Base-by-base conservation (phyloP, 2,888 invertebrate species). In the Mesorhabditis belari region DNA sequence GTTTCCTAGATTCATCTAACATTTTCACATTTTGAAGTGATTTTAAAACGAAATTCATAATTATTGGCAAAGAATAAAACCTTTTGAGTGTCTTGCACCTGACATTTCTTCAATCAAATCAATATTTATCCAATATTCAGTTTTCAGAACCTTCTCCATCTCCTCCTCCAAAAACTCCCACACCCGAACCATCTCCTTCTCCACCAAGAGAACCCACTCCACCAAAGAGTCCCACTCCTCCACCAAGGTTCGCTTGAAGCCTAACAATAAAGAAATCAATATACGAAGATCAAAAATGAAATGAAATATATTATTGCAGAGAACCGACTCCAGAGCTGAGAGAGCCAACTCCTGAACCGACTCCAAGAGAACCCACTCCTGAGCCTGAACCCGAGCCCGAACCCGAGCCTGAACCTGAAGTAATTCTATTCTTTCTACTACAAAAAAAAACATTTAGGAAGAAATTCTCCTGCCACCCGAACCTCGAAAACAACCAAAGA, bases 331-430 rank as follows among this genome's bases (percentile, higher is more conserved):
- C 61, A n/a, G 60, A 60, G 12, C 44, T 17, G 44, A 12, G 27
- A 12, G 60, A 60, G 23, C 55, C 60, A 17, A 27, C 49, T 3
- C 60, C 60, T 5, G 60, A 60, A 23, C 54, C 54, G 26, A 25
- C 19, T 49, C 66, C 66, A 0, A 51, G 66, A 24, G 57, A 61
- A n/a, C 69, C 71, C 2, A 61, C 65, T 27, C 72, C 74, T 0
- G 67, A 72, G 28, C 69, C 72, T 12, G 72, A 67, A 27, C 74
- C 70, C 0, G 62, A 68, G 26, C 72, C 69, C 6, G 61, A 65
- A 21, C 68, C 64, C 44, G 44, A 35, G 44, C 44, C 44, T 35
- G 44, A 35, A n/a, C 12, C n/a, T 35, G n/a, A n/a, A 35, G n/a
- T 17, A 1, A 17, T 17, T 17, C 44, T 9, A 35, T n/a, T 9